Percentiles rank a stretch among this genome's conserved stretches.
These are phyloP conservation scores for Leptatherina wallacei DNA, from an alignment of 2,797 vertebrate genomes.

Conservation along the genomic window DNA sequence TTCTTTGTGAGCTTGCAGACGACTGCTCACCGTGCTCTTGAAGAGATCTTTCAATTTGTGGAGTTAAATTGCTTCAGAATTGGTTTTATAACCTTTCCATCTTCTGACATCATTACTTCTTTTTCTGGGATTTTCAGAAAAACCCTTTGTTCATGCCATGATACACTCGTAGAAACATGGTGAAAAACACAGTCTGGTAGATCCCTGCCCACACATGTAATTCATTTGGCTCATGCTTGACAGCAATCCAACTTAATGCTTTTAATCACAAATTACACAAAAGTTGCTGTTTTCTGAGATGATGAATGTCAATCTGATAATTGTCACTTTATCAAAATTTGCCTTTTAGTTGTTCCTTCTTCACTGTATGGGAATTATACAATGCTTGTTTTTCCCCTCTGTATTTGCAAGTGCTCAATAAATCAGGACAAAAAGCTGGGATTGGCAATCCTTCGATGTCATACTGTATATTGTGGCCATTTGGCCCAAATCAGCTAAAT, in stretches of 20 bases:
- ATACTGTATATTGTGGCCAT: conserved; percentile 19
- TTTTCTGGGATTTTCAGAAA: not conserved
- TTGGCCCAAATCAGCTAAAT: conserved; percentile 26
- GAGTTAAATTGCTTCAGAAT: conserved; percentile 11
- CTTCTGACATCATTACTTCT: not conserved
- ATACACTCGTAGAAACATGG: not conserved
- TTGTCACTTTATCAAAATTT: not conserved
- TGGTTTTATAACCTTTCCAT: not conserved
- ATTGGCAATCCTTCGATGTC: conserved; percentile 36
- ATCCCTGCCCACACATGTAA: not conserved
- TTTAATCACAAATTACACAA: conserved; percentile 10
- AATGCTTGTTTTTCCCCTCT: conserved; percentile 11
- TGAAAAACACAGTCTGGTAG: not conserved
- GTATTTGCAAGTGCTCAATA: conserved; percentile 24
- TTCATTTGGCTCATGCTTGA: not conserved
- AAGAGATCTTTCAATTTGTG: not conserved
- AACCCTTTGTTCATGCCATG: not conserved
- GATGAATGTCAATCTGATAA: conserved; percentile 25
- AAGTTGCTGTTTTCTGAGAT: not conserved
- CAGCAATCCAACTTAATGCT: conserved; percentile 9
- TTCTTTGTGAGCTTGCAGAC: not conserved
- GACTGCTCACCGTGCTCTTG: not conserved
- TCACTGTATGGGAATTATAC: conserved; percentile 7
- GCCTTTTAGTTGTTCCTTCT: not conserved
- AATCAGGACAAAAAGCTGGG: conserved; percentile 34